Base-by-base conservation (phyloP, 2,888 invertebrate species). In the Monochamus alternatus region DNA sequence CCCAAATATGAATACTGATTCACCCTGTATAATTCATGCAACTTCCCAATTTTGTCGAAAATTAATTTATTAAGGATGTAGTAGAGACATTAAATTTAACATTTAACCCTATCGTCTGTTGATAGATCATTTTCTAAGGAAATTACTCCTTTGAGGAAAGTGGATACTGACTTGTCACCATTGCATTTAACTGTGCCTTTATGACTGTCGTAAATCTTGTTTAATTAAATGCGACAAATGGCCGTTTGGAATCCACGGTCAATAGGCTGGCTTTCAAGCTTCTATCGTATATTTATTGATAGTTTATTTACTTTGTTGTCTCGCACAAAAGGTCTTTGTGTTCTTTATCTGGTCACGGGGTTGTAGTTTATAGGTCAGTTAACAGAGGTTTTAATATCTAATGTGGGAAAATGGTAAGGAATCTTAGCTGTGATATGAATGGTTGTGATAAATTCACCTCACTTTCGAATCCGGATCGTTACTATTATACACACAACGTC, bases 141-240 rank as follows among this genome's bases (percentile, higher is more conserved):
- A 38, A 7, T 38, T 1, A 38, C 38, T 38, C 38, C 44, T 44
- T 64, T 64, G 30, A 47, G 47, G 30, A 47, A 65, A 65, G 44
- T 47, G 64, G 22, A 22, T 43, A 38, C 62, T 43, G 47, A 44
- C 3, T 30, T 65, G 30, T 47, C 31, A 12, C n/a, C 38, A 62
- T 38, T 14, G 22, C 38, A 43, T 63, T 63, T 63, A 63, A 63
- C 43, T 63, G 38, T 31, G 62, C 9, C 43, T 63, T 63, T 63
- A 63, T 43, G 32, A 22, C 62, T 1, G 62, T 14, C 38, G 12
- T 63, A 63, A 63, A 63, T 43, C 43, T 63, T 38, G 3, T 63
- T 63, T 43, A 63, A 63, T 63, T 14, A 9, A 8, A 38, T 43
- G 22, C 43, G n/a, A 63, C 14, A 3, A 9, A 5, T 63, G 22